These are phyloP conservation scores for Anabacerthia variegaticeps DNA, from an alignment of 2,797 vertebrate species.

Conservation along the genomic window DNA sequence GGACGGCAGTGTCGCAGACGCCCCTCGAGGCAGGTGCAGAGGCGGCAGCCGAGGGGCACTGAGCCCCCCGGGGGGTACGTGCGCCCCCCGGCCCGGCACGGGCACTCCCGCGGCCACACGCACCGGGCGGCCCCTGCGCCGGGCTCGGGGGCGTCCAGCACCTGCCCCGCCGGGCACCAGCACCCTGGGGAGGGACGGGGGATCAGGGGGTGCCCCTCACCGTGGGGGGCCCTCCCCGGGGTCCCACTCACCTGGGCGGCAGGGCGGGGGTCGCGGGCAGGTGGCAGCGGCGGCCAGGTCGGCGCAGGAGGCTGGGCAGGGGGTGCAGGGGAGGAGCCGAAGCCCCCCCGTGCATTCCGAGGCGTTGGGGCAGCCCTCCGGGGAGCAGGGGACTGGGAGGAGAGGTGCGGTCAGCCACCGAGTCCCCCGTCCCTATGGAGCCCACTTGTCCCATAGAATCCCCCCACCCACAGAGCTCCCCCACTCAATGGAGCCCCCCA, in stretches of 20 bases:
- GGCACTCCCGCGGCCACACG: constrained; percentile 80
- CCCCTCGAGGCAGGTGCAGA: constrained; percentile 87
- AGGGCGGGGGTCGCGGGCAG: constrained; percentile 72
- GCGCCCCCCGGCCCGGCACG: constrained; percentile 79
- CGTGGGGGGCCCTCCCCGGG: no score
- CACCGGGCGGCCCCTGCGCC: constrained; percentile 71
- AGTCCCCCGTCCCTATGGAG: no score
- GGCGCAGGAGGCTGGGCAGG: constrained; percentile 86
- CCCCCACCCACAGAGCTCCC: no score
- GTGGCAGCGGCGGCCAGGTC: constrained; percentile 74
- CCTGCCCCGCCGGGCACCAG: constrained; percentile 84
- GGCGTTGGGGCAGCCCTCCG: constrained; percentile 77
- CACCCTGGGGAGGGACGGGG: constrained; percentile 77
- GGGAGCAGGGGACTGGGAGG: constrained; percentile 79
- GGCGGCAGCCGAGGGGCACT: constrained; percentile 83
- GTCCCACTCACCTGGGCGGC: constrained; percentile 79
- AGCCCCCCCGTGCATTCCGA: constrained; percentile 79
- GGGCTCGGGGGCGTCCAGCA: constrained; percentile 75
- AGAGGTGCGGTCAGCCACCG: not conserved
- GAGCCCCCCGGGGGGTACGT: constrained; percentile 79
- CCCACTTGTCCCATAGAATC: no score
- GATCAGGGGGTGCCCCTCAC: accelerated
- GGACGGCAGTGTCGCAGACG: constrained; percentile 78
- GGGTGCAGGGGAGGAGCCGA: constrained; percentile 76
- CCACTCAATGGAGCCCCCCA: no score